Base-by-base conservation (phyloP, 2,888 invertebrate genomes). In the Nephrotoma appendiculata region DNA sequence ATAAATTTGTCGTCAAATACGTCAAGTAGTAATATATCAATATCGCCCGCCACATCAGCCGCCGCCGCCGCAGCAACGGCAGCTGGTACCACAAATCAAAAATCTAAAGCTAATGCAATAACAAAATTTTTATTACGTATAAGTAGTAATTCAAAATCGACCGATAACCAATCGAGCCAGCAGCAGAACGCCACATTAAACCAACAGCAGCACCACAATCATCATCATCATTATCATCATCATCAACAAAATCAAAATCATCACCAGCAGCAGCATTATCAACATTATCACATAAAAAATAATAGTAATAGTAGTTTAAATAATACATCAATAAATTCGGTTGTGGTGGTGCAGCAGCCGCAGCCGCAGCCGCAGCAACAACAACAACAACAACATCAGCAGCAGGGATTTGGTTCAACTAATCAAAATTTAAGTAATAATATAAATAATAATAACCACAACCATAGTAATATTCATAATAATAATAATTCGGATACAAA, bases 251-350 rank as follows among this genome's bases (percentile, higher is more conserved):
- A 92, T 91, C 89, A 92, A 92, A 87, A 91, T 92, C 90, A 92
- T 89, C 91, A 92, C 92, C 90, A 92, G 89, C 88, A 92, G 91
- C 89, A 92, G 92, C 92, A 92, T 92, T 92, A 92, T 91, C 0
- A 87, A 83, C 88, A 87, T 42, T 71, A 71, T 57, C 1, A 15
- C 19, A 43, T 71, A 71, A 86, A 86, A 87, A 83, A 87, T 86
- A 87, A 87, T 87, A 87, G 86, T 86, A 87, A 87, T 87, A 87
- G 87, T 86, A 52, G 87, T 87, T 71, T 71, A 71, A 71, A 71
- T 31, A 71, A 31, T 71, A 71, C 71, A 71, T 31, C 71, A 71
- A 31, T 71, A 71, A 71, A 31, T 71, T 71, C 71, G 9, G 31
- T 31, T 71, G 71, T 71, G 31, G 31, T 71, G 19, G 71, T 71